Conservation (phyloP, 2,797 vertebrate genomes). For the Malurus splendens region DNA sequence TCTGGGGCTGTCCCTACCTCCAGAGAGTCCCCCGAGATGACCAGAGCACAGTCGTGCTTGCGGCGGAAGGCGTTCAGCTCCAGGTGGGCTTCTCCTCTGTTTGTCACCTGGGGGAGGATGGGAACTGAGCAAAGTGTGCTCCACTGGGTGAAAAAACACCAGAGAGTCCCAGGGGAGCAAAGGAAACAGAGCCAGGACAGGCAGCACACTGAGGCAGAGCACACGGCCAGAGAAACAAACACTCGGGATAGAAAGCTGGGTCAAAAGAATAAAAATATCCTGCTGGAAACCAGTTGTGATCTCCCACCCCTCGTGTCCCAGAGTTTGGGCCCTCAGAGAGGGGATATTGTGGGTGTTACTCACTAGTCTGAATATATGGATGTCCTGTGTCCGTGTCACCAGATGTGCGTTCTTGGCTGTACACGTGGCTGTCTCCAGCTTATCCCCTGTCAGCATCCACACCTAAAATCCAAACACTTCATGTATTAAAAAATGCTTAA, state of each 20-base stretch:
- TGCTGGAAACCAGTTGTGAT: not conserved
- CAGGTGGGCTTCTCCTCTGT: slow-evolving; percentile 92
- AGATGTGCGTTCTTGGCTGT: slow-evolving; percentile 96
- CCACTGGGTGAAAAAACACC: not conserved
- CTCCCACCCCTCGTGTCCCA: not conserved
- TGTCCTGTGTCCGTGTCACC: slow-evolving; percentile 93
- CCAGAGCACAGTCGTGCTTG: slow-evolving; percentile 94
- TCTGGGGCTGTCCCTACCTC: slow-evolving; percentile 72
- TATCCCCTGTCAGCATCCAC: slow-evolving; percentile 98
- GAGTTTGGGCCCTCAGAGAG: not conserved
- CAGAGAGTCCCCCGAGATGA: slow-evolving; percentile 94
- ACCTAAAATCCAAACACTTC: slow-evolving; percentile 74
- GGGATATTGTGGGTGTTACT: slow-evolving; percentile 40
- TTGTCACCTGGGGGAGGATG: slow-evolving; percentile 81
- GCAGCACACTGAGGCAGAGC: not conserved
- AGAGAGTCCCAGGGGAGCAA: not conserved
- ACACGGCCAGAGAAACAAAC: not conserved
- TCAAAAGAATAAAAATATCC: not conserved
- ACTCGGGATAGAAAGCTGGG: not conserved
- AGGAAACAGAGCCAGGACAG: fast-evolving
- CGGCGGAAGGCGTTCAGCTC: slow-evolving; percentile 95
- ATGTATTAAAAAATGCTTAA: not conserved
- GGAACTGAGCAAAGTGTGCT: not conserved
- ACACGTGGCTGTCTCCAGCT: slow-evolving; percentile 95
- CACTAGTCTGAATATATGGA: slow-evolving; percentile 93